phyloP scores from a whole-genome alignment of 2,888 invertebrate species.

The Rhaphigaster nebulosa region DNA sequence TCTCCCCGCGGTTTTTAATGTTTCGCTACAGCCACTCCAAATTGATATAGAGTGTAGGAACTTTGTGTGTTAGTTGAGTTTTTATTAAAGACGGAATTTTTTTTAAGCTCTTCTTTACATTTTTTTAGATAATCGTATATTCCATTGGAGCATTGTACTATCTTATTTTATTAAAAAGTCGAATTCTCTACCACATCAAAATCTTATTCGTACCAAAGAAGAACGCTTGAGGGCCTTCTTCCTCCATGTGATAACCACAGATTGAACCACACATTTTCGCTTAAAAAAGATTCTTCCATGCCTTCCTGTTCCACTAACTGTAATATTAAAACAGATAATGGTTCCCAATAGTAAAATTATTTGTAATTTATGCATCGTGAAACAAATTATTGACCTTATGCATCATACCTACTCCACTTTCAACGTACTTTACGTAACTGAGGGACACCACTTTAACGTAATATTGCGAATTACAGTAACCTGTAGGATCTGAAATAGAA shows the following conservation, averaged over 20 bases:
- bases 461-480: background rate
- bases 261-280: background rate
- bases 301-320: background rate
- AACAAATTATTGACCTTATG: background rate
- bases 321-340: background rate
- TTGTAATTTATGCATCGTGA: background rate
- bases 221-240: background rate
- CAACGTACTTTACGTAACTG: background rate
- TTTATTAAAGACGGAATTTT: too few relatives aligned
- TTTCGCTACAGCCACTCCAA: too few relatives aligned
- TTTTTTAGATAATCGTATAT: too few relatives aligned
- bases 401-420: background rate
- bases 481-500: too few relatives aligned
- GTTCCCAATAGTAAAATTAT: background rate
- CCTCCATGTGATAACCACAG: background rate
- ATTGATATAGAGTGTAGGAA: too few relatives aligned
- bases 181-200: too few relatives aligned
- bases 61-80: too few relatives aligned
- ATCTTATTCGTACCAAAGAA: too few relatives aligned
- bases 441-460: background rate
- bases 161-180: too few relatives aligned
- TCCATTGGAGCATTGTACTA: too few relatives aligned
- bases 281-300: background rate
- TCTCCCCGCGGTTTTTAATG: too few relatives aligned
- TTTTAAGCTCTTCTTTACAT: too few relatives aligned